Conservation (phyloP, 2,888 invertebrate genomes). For the Diarsia dahlii region DNA sequence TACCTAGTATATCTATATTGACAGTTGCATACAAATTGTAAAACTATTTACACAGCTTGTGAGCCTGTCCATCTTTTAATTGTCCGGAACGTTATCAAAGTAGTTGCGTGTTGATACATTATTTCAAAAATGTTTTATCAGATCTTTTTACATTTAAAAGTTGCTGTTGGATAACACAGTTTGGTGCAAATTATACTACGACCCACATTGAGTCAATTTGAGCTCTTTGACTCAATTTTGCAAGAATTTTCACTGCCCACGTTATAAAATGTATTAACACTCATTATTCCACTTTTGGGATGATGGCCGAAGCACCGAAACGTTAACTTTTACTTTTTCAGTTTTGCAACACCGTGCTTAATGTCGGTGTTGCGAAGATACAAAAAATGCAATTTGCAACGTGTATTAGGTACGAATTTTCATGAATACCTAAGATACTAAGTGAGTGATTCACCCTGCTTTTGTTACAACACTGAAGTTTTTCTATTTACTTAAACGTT, state of each 20-base stretch:
- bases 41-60: not conserved
- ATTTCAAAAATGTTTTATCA: not conserved
- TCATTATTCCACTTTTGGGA: slow-evolving; percentile 44
- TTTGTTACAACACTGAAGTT: slow-evolving; percentile 9
- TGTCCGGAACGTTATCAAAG: not conserved
- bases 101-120: not conserved
- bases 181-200: slow-evolving; percentile 5
- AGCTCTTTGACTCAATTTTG: slow-evolving; percentile 42
- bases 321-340: slow-evolving; percentile 63
- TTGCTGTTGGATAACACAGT: not conserved
- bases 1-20: too few species aligned
- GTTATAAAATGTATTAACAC: slow-evolving; percentile 27
- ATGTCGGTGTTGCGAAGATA: slow-evolving; percentile 46
- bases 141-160: not conserved
- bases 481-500: not conserved
- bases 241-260: slow-evolving; percentile 43
- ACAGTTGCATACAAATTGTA: not conserved
- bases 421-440: slow-evolving; percentile 6
- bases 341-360: slow-evolving; percentile 53
- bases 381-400: slow-evolving; percentile 53
- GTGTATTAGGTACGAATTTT: slow-evolving; percentile 32
- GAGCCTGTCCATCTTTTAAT: not conserved
- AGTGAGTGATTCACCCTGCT: slow-evolving; percentile 16
- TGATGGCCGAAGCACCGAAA: slow-evolving; percentile 27
- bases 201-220: slow-evolving; percentile 10